Base-by-base conservation (phyloP, 2,113 vertebrate species). In the Megatriorchis doriae region DNA sequence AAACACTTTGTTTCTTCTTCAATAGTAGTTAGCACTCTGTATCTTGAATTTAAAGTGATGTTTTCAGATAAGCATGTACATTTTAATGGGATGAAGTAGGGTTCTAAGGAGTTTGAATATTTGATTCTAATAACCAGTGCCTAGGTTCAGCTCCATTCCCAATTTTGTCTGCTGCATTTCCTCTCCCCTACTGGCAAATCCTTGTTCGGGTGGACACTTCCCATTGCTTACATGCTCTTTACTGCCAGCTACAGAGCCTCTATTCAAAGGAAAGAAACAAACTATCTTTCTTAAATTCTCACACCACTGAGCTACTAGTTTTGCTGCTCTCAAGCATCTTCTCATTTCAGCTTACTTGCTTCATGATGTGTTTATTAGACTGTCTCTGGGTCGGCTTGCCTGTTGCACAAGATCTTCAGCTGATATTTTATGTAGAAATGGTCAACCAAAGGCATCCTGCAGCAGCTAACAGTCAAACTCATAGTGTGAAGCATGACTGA, bases 131-230 rank as follows among this genome's bases (percentile, higher is more conserved):
- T 62, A 70, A 45, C 8, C 31, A 18, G 19, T 16, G 62, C n/a
- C 48, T 16, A 47, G 23, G 63, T 66, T 80, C 52, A 40, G 29
- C 43, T 71, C 50, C 3, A 0, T 22, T 81, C 65, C 13, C 6
- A 7, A 16, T 1, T 5, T 7, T 0, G 3, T 82, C n/a, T 73
- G 50, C 34, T 8, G 0, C 18, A 12, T 70, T 61, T 74, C 55
- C 23, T 82, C 53, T 86, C 14, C 34, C 26, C 55, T 61, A 19
- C 7, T 16, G 29, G 17, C 19, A 85, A 71, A n/a, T 50, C n/a
- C 26, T 36, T 74, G 47, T 29, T 32, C 45, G 67, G 25, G 55
- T 61, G 27, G 62, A 48, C 26, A 2, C 21, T 78, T 63, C 5
- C 43, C 13, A 23, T 45, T 8, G 1, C 19, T 27, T 19, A 14